A percentile compares a stretch with the other conserved stretches of the same genome.
These are phyloP conservation scores for Ganaspis brasiliensis DNA, from an alignment of 2,888 invertebrate species.

Conservation along the genomic window DNA sequence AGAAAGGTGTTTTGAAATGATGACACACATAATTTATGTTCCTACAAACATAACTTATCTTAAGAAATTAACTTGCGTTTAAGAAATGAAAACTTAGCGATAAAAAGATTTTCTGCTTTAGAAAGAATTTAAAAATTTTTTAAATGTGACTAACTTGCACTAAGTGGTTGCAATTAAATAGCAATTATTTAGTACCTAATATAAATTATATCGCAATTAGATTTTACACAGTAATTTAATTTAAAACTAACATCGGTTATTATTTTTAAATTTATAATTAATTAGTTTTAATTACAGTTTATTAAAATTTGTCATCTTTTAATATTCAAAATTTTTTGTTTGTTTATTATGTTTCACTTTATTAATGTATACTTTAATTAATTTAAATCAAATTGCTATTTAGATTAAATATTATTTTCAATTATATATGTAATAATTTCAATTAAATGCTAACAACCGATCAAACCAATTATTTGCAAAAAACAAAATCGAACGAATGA, in stretches of 20 bases:
- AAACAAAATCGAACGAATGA: background rate
- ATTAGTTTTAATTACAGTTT: too few relatives aligned
- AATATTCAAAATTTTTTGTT: too few relatives aligned
- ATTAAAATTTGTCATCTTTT: too few relatives aligned
- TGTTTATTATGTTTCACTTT: too few relatives aligned
- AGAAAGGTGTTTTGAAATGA: slow-evolving; percentile 15
- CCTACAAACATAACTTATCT: background rate
- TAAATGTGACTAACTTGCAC: background rate
- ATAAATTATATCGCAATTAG: background rate
- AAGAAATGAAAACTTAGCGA: background rate
- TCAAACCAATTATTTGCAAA: background rate
- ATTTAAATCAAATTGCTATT: too few relatives aligned
- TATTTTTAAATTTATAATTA: too few relatives aligned
- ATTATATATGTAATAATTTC: too few relatives aligned
- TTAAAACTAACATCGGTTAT: too few relatives aligned
- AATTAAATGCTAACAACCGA: too few relatives aligned
- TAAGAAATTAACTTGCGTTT: background rate
- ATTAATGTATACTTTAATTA: too few relatives aligned
- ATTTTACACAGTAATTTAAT: background rate
- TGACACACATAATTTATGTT: slow-evolving; percentile 18
- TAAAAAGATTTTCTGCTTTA: background rate
- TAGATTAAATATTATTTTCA: too few relatives aligned
- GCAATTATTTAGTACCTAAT: background rate
- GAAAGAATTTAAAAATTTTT: background rate
- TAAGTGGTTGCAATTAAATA: background rate